These are phyloP conservation scores for Eulemur macaco DNA, from an alignment of 2,113 vertebrate species.

Conservation along the genomic window DNA sequence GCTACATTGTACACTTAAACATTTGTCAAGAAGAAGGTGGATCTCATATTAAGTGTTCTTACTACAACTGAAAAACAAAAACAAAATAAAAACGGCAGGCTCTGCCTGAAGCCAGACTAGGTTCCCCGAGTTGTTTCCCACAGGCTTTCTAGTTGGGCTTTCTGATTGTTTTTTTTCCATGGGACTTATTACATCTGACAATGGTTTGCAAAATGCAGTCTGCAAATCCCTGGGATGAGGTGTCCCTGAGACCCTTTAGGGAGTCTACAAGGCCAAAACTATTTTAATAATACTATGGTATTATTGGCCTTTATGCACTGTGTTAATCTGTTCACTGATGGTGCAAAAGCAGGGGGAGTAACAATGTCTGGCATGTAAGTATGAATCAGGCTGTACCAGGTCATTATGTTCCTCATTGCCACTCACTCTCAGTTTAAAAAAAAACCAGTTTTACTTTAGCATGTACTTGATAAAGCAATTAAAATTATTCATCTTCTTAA, in stretches of 20 bases:
- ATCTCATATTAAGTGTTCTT: too few relatives aligned
- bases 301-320: neutral
- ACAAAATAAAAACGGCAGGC: neutral
- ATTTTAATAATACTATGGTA: neutral
- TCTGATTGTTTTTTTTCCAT: neutral
- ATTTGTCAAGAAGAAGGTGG: too few relatives aligned
- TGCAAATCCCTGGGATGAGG: neutral
- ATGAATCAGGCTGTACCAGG: neutral
- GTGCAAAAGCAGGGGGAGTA: neutral
- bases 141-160: neutral
- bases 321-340: neutral
- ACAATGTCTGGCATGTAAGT: neutral
- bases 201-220: neutral
- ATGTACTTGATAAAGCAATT: neutral
- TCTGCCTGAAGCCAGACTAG: neutral
- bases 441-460: neutral
- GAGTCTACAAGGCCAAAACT: neutral
- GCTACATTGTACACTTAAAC: too few relatives aligned
- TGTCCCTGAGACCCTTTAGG: too few relatives aligned
- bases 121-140: neutral
- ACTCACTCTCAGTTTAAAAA: neutral
- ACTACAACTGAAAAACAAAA: neutral
- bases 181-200: neutral
- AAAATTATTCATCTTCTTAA: neutral
- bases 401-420: neutral